Conservation (phyloP, 2,888 invertebrate genomes). For the Creontiades dilutus region DNA sequence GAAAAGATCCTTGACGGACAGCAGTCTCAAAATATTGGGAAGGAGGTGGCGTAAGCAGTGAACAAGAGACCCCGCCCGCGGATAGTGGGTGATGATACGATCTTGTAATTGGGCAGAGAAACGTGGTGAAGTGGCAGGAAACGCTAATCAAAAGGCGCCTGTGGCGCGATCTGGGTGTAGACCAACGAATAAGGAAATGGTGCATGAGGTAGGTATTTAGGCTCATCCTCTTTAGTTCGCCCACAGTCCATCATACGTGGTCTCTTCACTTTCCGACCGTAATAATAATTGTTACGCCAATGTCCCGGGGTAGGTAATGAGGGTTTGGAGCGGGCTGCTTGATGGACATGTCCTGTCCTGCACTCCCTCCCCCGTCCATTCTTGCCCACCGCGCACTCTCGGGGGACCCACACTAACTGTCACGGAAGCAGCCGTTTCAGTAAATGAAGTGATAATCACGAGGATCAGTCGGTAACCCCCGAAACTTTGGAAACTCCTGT, state of each 20-base stretch:
- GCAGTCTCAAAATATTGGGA: neutral
- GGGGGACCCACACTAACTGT: constrained; percentile 49
- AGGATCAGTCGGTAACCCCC: constrained; percentile 6
- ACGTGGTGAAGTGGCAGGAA: constrained; percentile 68
- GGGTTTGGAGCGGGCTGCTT: neutral
- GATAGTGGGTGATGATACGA: constrained; percentile 50
- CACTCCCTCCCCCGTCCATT: neutral
- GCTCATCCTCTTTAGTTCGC: constrained; percentile 67
- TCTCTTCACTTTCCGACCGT: constrained; percentile 56
- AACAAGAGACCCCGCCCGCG: neutral
- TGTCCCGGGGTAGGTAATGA: constrained; percentile 43
- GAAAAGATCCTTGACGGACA: too few species aligned
- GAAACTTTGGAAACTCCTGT: neutral
- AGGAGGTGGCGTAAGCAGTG: constrained; percentile 11
- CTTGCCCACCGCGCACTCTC: neutral
- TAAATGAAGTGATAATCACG: constrained; percentile 47
- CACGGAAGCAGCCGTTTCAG: constrained; percentile 42
- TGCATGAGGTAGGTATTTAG: constrained; percentile 67
- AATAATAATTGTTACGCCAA: constrained; percentile 62
- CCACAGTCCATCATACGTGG: constrained; percentile 54
- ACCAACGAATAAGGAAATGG: constrained; percentile 69
- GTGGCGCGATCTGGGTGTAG: constrained; percentile 63
- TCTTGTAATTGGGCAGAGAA: constrained; percentile 56
- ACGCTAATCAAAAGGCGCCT: constrained; percentile 69
- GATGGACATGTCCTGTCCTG: constrained; percentile 56